Evolutionary conservation across 1,140 invertebrate species (phyloP).

Genomic region (Drosophila insularis): DNA sequence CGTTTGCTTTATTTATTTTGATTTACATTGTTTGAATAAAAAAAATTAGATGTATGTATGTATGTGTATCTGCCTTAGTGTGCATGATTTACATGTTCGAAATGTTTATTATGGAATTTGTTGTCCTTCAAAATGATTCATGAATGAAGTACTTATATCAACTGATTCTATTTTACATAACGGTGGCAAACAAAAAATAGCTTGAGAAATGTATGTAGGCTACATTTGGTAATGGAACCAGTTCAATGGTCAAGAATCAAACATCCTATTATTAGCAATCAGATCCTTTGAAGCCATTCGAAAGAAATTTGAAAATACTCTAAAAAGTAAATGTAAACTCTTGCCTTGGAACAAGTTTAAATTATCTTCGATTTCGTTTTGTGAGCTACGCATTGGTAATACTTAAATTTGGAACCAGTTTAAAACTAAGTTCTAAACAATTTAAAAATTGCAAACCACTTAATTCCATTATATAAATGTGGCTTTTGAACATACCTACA

Average conservation of each 20-base stretch:
- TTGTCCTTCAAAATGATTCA: not conserved
- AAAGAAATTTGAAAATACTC: too few species aligned
- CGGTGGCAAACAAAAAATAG: not conserved
- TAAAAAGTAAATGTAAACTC: too few species aligned
- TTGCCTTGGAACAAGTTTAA: too few species aligned
- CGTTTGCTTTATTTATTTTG: constrained; percentile 20
- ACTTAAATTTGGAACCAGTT: too few species aligned
- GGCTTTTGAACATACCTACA: not conserved
- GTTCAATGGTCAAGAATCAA: too few species aligned
- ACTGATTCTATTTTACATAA: constrained; percentile 16
- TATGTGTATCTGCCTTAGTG: constrained; percentile 21
- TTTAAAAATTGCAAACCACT: too few species aligned
- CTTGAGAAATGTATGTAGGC: not conserved
- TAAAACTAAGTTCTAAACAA: too few species aligned
- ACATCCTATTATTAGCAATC: too few species aligned
- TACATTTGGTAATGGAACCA: not conserved
- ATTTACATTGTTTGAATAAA: constrained; percentile 42
- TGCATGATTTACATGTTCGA: constrained; percentile 2
- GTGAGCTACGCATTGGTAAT: too few species aligned
- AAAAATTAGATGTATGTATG: constrained; percentile 17
- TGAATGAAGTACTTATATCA: not conserved
- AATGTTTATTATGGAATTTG: not conserved
- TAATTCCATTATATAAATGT: too few species aligned
- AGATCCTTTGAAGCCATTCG: too few species aligned
- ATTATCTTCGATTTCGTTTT: too few species aligned